These are phyloP conservation scores for Blera fallax DNA, from an alignment of 2,888 invertebrate species.

Conservation along the genomic window DNA sequence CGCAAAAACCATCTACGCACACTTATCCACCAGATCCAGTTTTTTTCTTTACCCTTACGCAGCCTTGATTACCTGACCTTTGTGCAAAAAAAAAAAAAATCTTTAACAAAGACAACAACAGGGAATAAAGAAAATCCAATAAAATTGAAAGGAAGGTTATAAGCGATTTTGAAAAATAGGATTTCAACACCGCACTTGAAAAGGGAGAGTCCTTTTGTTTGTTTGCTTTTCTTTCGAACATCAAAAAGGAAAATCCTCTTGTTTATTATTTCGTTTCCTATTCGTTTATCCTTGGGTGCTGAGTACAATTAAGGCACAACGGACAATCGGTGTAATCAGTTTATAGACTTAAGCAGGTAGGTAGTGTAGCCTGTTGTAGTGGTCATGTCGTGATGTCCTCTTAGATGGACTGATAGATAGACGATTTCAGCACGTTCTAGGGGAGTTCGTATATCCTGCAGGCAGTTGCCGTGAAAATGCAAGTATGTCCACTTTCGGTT, in stretches of 20 bases:
- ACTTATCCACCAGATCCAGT: not conserved
- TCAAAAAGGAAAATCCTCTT: constrained; percentile 1
- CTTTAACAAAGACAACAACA: not conserved
- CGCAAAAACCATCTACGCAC: constrained; percentile 37
- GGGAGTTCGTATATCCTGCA: not conserved
- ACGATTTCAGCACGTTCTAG: constrained; percentile 37
- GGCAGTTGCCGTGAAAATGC: constrained; percentile 10
- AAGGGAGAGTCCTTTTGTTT: constrained; percentile 64
- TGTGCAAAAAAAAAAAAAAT: constrained; percentile 60
- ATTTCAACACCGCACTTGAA: constrained; percentile 70
- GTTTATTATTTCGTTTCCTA: constrained; percentile 17
- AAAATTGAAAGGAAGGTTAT: constrained; percentile 36
- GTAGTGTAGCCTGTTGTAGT: constrained; percentile 23
- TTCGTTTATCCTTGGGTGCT: constrained; percentile 55
- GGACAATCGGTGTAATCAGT: constrained; percentile 54
- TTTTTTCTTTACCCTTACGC: not conserved
- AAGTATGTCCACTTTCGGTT: constrained; percentile 1
- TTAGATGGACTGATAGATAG: not conserved
- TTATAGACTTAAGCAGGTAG: constrained; percentile 37
- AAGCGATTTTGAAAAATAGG: constrained; percentile 50
- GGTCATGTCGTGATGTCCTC: constrained; percentile 40
- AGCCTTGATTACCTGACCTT: constrained; percentile 60
- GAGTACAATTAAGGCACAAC: constrained; percentile 49
- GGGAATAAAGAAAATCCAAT: constrained; percentile 12
- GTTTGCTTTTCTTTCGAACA: constrained; percentile 18